Evolutionary conservation across 2,888 invertebrate species (phyloP), one percentile per base, ranked within the genome.

Genomic region (Dryobotodes eremita): DNA sequence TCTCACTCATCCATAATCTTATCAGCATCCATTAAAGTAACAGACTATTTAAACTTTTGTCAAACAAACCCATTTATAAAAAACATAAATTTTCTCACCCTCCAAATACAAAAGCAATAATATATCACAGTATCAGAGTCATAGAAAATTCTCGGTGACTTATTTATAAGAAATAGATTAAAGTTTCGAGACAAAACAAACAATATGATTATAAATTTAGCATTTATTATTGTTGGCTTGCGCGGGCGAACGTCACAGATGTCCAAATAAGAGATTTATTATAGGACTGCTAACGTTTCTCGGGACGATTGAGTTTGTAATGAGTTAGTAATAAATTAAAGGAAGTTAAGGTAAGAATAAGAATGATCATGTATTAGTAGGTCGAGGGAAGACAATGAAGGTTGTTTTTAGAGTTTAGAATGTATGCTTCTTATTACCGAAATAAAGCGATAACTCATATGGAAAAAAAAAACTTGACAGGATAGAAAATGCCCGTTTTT

Each of bases 141-240:
- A 48, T 15, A 26, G 46, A 65, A 71, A 13, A 53, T 77, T 72
- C 74, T 69, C 62, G 64, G 61, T 57, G 8, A 76, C 69, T 61
- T 70, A 85, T 75, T 75, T 73, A 70, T 79, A 65, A 78, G 75
- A 86, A 80, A 80, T 77, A 80, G 76, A 80, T 75, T 48, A 76
- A 77, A 84, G 48, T 88, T 74, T 78, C 36, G 77, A 77, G 71
- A 83, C 81, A 84, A 81, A 80, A 86, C 75, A 75, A 86, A 87
- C 79, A 64, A 76, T 79, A 76, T 79, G 75, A 53, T 76, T 82
- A 82, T 88, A 86, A 82, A 83, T 83, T 85, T 83, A 87, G 87
- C 75, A 55, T 78, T 79, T 89, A 87, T 88, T 88, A 87, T 89
- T 82, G 77, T 88, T 88, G 88, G 89, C 88, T 11, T 17, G 57